Base-by-base conservation (phyloP, 2,113 vertebrate genomes). In the Pyxicephalus adspersus region DNA sequence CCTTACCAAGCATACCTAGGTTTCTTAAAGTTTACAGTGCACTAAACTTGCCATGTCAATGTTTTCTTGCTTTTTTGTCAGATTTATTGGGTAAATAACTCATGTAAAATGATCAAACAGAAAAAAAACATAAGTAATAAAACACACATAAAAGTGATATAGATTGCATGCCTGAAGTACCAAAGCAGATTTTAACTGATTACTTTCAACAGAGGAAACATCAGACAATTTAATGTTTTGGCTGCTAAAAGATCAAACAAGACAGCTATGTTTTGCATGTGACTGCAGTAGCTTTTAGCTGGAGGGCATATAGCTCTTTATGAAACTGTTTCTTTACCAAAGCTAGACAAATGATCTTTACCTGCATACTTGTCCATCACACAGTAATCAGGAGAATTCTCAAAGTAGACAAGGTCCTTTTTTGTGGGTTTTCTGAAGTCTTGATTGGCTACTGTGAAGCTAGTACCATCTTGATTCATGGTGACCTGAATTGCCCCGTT, bases 301-400 rank as follows among this genome's bases (percentile, higher is more conserved):
- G 22, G n/a, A 23, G 54, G 77, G 29, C 31, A 23, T 68, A 58
- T 57, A 79, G 57, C 52, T 26, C 29, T 68, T 65, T 51, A 77
- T 11, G 52, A 31, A 50, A 58, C 28, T 78, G 26, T 73, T 55
- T 78, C n/a, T 26, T 11, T 68, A 29, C 26, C 17, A 50, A 31
- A 3, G 20, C 16, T 60, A 68, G 64, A 68, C 31, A 60, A 78
- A 60, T 58, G 29, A 67, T 23, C 58, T 88, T 92, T 90, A 99
- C 98, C 98, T 94, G 96, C 97, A 76, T 95, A 92, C 90, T 98
- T 98, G 91, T 99, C 97, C 92, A 96, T 92, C 84, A 98, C 88
- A 28, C 98, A 99, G 85, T 99, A 99, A 88, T 99, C 97, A 0
- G 98, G 98, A 0, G 98, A 99, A 90, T 96, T 98, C 90, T 99